Conservation (phyloP, 2,797 vertebrate species). For the Diceros bicornis region DNA sequence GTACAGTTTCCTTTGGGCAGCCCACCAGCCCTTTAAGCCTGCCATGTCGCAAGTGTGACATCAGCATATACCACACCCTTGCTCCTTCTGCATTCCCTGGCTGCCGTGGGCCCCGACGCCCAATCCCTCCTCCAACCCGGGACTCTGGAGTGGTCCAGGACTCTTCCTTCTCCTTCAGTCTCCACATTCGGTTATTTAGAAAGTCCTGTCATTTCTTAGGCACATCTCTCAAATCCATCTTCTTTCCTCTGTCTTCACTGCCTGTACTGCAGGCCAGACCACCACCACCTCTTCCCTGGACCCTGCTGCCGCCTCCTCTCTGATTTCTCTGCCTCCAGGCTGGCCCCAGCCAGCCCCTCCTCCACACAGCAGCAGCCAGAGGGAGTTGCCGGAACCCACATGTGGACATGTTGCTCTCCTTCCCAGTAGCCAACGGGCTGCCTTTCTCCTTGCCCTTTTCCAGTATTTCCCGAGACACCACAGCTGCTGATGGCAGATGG, state of each 20-base stretch:
- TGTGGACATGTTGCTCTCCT: not conserved
- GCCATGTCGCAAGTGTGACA: not conserved
- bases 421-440: not conserved
- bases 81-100: not conserved
- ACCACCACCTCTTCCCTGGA: not conserved
- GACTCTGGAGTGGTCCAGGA: not conserved
- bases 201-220: not conserved
- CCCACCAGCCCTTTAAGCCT: not conserved
- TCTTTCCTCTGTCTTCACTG: not conserved
- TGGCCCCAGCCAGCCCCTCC: not conserved
- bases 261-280: not conserved
- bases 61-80: not conserved
- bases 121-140: accelerated
- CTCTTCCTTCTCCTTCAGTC: not conserved
- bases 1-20: not conserved
- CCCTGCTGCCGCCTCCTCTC: not conserved
- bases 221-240: not conserved
- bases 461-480: not conserved
- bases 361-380: not conserved
- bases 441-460: not conserved
- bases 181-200: not conserved
- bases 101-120: not conserved
- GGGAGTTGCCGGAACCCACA: not conserved
- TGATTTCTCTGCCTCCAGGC: not conserved
- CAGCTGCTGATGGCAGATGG: not conserved